A percentile compares a stretch with the other conserved stretches of the same genome.
Conservation (phyloP, 2,113 vertebrate species). For the Barbus barbus region DNA sequence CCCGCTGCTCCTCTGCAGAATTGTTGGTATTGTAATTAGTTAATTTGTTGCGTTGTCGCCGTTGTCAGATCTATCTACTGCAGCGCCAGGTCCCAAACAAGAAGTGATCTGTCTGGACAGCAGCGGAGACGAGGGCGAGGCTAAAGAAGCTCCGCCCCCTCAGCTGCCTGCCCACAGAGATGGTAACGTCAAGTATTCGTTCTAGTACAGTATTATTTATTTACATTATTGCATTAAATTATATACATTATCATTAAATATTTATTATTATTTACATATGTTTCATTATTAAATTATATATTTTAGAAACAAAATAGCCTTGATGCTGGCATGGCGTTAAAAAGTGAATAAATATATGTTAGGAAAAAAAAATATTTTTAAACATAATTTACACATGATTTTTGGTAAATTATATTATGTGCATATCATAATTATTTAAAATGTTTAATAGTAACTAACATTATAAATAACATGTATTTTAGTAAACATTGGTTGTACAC, state of each 20-base stretch:
- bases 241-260: not conserved
- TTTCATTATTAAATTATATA: not conserved
- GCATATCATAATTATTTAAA: no score
- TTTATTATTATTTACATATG: not conserved
- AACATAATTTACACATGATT: no score
- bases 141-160: conserved; percentile 65
- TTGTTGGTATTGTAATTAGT: not conserved
- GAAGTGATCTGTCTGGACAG: conserved; percentile 95
- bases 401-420: no score
- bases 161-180: conserved; percentile 74
- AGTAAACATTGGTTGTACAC: no score
- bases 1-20: not conserved
- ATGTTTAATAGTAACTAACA: no score
- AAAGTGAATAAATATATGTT: no score
- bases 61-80: conserved; percentile 54
- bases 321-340: no score
- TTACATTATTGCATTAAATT: not conserved
- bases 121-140: conserved; percentile 80
- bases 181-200: conserved; percentile 74
- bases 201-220: not conserved
- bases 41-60: not conserved
- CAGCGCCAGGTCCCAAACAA: conserved; percentile 77
- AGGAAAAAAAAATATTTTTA: no score
- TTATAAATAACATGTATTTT: no score
- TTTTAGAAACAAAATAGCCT: no score